Base-by-base conservation (phyloP, 2,113 vertebrate genomes). In the Oceanites oceanicus region DNA sequence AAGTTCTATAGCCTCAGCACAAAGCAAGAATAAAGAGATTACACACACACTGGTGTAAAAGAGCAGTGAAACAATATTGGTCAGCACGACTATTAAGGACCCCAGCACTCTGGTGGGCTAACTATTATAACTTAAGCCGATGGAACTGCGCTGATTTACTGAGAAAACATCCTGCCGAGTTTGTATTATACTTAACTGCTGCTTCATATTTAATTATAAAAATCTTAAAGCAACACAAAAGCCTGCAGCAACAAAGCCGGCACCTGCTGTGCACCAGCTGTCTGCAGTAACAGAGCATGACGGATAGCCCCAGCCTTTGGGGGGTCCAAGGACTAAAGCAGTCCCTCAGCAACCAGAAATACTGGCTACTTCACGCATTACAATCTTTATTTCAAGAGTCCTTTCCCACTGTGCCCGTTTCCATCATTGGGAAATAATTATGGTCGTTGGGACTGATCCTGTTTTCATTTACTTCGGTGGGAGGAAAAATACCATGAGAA, bases 161-260 rank as follows among this genome's bases (percentile, higher is more conserved):
- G 66, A 91, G 66, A 90, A 90, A 87, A 92, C 65, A 92, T 90
- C 85, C 96, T 66, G 55, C 73, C 1, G 12, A 61, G 91, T 76
- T 87, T 52, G 36, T 70, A 59, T 90, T 86, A 36, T 73, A 18
- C 74, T 82, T 53, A 92, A 90, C 93, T 55, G 55, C 71, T 83
- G 63, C 79, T 93, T 88, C 82, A 23, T 90, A 88, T 95, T 95
- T 83, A 92, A 95, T 93, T 94, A 83, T 38, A 88, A 88, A 87
- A 94, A 50, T 20, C 81, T 73, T 93, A 92, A 93, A 92, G 81
- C 62, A 59, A 74, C 78, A 90, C 82, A 95, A 94, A 93, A 93
- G 88, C 85, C 67, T 70, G 23, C 45, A 94, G 87, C 84, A 82
- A 73, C 58, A 83, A 62, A 86, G 90, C 13, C 0, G 0, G 22